Evolutionary conservation across 2,113 vertebrate species (phyloP).

Genomic region (Chionodraco myersi): DNA sequence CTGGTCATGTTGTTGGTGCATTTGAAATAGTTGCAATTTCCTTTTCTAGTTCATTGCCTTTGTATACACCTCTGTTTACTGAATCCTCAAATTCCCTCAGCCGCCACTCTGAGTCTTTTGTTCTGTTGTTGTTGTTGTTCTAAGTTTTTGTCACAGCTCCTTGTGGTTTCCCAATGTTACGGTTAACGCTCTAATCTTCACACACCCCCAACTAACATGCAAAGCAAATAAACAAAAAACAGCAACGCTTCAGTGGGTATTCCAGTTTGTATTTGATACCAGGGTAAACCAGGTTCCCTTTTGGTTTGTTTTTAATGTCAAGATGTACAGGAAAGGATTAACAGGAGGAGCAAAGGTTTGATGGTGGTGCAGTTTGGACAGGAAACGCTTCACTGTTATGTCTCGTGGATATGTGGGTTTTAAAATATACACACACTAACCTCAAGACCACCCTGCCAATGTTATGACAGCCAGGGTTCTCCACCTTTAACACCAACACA

Average conservation of each 20-base stretch:
- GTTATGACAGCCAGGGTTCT: constrained; percentile 23
- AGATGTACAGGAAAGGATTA: not conserved
- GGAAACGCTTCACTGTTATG: not conserved
- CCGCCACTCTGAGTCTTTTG: constrained; percentile 2
- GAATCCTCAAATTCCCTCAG: constrained; percentile 19
- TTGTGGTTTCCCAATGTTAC: constrained; percentile 9
- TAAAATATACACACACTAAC: constrained; percentile 22
- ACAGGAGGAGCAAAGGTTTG: not conserved
- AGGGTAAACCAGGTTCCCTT: not conserved
- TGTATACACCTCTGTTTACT: constrained; percentile 26
- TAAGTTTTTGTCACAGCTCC: constrained; percentile 12
- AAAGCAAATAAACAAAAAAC: constrained; percentile 31
- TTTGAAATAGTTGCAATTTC: not conserved
- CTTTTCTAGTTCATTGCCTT: constrained; percentile 10
- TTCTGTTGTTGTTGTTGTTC: not conserved
- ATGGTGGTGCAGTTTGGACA: not conserved
- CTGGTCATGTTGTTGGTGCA: not conserved
- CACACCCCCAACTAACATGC: constrained; percentile 4
- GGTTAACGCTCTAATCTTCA: constrained; percentile 21
- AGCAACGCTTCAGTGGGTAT: not conserved
- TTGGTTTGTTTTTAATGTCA: not conserved
- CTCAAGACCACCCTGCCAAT: constrained; percentile 37
- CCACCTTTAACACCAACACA: constrained; percentile 8
- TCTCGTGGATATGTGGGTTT: not conserved
- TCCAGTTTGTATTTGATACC: not conserved